These are phyloP conservation scores for Peromyscus nudipes DNA, from an alignment of 2,797 vertebrate species.

Conservation along the genomic window DNA sequence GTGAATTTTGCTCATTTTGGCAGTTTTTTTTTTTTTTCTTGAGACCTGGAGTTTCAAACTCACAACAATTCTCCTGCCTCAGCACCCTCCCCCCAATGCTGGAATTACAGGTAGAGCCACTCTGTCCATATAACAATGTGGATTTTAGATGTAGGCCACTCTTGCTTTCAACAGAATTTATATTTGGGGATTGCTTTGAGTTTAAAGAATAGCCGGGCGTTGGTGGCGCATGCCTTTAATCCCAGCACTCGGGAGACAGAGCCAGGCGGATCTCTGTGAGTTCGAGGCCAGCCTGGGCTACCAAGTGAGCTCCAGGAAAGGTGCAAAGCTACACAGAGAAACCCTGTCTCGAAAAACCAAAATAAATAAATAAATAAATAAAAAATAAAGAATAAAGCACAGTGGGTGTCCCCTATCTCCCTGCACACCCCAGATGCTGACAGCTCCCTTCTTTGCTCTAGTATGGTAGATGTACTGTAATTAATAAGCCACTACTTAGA, in stretches of 20 bases:
- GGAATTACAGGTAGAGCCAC: background rate
- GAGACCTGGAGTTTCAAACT: background rate
- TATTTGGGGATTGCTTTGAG: background rate
- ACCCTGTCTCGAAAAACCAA: too few species aligned
- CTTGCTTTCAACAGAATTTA: background rate
- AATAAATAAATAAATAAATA: too few species aligned
- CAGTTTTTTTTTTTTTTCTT: background rate
- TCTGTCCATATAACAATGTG: background rate
- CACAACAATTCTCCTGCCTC: background rate
- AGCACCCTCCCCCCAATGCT: too few species aligned
- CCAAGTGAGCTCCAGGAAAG: too few species aligned
- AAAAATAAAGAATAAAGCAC: background rate
- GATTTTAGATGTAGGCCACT: fast-evolving
- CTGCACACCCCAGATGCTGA: fast-evolving
- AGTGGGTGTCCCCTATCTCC: fast-evolving
- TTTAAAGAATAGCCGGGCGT: background rate
- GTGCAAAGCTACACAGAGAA: too few species aligned
- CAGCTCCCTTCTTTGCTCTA: background rate
- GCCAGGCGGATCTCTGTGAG: too few species aligned
- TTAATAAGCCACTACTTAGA: background rate
- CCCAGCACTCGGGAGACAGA: too few species aligned
- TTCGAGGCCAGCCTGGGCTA: too few species aligned
- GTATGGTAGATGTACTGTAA: fast-evolving
- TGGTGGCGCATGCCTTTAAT: too few species aligned
- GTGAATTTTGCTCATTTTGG: background rate